Conservation (phyloP, 2,113 vertebrate species). For the Haemorhous mexicanus region DNA sequence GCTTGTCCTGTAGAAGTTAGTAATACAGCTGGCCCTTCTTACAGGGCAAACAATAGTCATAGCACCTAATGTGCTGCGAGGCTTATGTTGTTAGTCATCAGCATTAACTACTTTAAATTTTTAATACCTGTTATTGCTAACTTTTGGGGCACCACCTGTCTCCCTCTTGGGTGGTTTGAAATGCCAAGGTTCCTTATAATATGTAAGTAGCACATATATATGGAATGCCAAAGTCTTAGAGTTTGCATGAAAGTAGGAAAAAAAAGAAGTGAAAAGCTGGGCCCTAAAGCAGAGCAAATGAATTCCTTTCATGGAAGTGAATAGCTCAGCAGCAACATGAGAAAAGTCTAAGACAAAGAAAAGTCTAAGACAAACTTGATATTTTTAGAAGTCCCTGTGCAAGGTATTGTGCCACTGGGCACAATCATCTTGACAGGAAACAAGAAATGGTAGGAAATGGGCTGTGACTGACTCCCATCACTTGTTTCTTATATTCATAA, state of each 20-base stretch:
- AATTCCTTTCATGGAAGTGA: neutral
- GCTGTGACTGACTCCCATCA: neutral
- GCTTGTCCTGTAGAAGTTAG: neutral
- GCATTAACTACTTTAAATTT: neutral
- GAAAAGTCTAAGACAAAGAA: neutral
- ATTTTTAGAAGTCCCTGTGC: neutral
- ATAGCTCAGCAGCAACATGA: neutral
- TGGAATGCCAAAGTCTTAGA: neutral
- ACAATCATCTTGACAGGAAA: neutral
- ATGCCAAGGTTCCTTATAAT: neutral
- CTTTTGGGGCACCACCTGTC: neutral
- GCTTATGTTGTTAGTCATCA: neutral
- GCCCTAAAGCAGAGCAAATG: neutral
- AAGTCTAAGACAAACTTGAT: neutral
- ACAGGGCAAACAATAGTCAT: neutral
- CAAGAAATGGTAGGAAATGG: neutral
- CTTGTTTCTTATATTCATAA: neutral
- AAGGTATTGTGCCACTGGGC: accelerated
- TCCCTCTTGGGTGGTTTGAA: neutral
- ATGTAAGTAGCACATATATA: neutral
- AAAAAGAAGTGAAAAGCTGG: neutral
- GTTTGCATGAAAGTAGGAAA: neutral
- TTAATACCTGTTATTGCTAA: neutral
- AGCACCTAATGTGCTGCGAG: neutral
- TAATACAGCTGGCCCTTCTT: neutral